Base-by-base conservation (phyloP, 2,797 vertebrate species). In the Scyliorhinus canicula region DNA sequence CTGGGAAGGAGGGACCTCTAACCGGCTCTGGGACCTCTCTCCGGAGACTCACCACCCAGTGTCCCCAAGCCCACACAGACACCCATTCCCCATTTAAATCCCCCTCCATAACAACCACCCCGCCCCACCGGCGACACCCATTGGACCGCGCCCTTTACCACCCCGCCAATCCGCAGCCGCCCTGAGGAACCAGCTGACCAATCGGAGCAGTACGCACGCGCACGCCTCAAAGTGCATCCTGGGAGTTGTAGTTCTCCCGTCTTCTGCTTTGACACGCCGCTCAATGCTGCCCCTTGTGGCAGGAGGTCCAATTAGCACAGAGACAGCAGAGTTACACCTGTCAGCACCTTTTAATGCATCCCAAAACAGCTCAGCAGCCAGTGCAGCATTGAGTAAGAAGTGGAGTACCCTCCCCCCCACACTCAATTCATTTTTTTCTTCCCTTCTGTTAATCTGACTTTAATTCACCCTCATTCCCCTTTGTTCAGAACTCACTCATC, bases 161-260 rank as follows among this genome's bases (percentile, higher is more conserved):
- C 19, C 60, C 57, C n/a, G 24, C 88, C 88, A 91, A 91, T 88
- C 31, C n/a, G 31, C 16, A 16, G 35, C 50, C 31, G 26, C 3
- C 4, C 47, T 0, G 1, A 3, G 0, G 4, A 1, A 35, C 1
- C 0, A 14, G 7, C 52, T 1, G 16, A 16, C 85, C n/a, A 35
- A 55, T 35, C 26, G 50, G 47, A 28, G 2, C 0, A 4, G 7
- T 74, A 11, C 8, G 88, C 88, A 26, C 4, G 60, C n/a, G 57
- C 57, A 2, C 6, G 0, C 0, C 2, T 0, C 52, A 0, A 2
- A 0, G 12, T 2, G 88, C 31, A 40, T 44, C 63, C n/a, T 91
- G 88, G 88, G 88, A 12, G 57, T 44, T 44, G n/a, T 40, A 65
- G 88, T 91, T 14, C 35, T n/a, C 14, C 8, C 9, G 44, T 0